phyloP scores from a whole-genome alignment of 1,140 invertebrate species.

The Laodelphax striatellus region DNA sequence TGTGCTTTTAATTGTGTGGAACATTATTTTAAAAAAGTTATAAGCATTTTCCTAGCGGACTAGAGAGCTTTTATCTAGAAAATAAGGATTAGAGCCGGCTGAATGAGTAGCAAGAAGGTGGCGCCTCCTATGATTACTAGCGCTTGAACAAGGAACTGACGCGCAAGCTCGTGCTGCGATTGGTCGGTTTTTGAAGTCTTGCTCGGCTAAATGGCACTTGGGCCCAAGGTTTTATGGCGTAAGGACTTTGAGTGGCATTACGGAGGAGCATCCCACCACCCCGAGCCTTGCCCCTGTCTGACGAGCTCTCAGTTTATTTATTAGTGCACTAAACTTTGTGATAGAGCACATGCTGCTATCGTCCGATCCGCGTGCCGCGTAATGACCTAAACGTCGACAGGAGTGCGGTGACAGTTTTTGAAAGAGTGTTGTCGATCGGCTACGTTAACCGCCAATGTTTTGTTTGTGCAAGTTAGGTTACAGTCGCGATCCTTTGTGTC shows the following conservation, averaged over 20 bases:
- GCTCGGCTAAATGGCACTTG: conserved; percentile 30
- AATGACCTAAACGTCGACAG: neutral
- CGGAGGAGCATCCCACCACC: conserved; percentile 23
- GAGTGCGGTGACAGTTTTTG: conserved; percentile 1
- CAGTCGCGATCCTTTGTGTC: conserved; percentile 11
- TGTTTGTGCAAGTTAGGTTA: conserved; percentile 13
- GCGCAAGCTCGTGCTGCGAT: conserved; percentile 25
- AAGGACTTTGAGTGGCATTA: conserved; percentile 28
- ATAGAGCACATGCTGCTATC: conserved; percentile 1
- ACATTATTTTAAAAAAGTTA: too few species aligned
- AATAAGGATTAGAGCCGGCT: too few species aligned
- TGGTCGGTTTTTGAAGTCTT: conserved; percentile 26
- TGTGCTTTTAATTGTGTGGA: too few species aligned
- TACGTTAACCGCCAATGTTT: conserved; percentile 4
- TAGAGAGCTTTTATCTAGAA: too few species aligned
- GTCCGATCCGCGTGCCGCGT: conserved; percentile 12
- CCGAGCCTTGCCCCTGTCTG: conserved; percentile 19
- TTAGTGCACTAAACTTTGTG: conserved; percentile 7
- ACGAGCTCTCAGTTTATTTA: conserved; percentile 4
- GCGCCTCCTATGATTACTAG: conserved; percentile 13
- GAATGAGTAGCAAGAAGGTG: conserved; percentile 9
- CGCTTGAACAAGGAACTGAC: conserved; percentile 22
- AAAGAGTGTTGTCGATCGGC: conserved; percentile 1
- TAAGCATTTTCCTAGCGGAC: too few species aligned
- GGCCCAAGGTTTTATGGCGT: conserved; percentile 32